A percentile compares a stretch with the other conserved stretches of the same genome.
These are phyloP conservation scores for Zaprionus ornatus DNA, from an alignment of 1,140 invertebrate species.

Conservation along the genomic window DNA sequence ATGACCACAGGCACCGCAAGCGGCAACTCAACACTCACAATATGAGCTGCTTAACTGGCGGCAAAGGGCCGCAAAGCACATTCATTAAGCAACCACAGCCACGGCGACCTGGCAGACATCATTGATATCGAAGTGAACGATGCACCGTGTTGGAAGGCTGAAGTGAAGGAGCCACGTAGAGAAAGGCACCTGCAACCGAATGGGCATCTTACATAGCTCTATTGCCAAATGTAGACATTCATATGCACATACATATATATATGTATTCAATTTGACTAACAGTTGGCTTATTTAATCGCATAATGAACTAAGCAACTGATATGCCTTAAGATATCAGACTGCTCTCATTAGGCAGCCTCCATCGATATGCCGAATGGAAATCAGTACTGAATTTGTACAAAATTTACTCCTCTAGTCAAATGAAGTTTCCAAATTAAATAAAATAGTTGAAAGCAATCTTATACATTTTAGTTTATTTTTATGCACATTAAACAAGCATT, in stretches of 20 bases:
- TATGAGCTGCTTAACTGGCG: constrained; percentile 33
- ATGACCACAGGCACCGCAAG: constrained; percentile 37
- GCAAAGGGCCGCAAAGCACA: constrained; percentile 44
- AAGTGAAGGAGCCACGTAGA: constrained; percentile 7
- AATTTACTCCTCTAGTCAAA: too few species aligned
- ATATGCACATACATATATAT: background rate
- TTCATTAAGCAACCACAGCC: constrained; percentile 65
- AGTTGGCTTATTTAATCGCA: background rate
- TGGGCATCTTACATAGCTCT: too few species aligned
- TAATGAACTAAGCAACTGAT: constrained; percentile 11
- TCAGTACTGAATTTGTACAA: background rate
- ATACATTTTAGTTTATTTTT: too few species aligned
- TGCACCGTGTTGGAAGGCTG: background rate
- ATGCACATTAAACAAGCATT: background rate
- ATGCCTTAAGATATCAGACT: background rate
- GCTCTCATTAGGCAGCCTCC: background rate
- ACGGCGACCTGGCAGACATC: constrained; percentile 21
- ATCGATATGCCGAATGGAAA: background rate
- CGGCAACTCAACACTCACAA: constrained; percentile 47
- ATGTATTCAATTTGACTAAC: constrained; percentile 1
- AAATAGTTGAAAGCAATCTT: too few species aligned
- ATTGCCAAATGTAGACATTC: background rate
- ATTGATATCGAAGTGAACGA: constrained; percentile 9
- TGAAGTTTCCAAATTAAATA: too few species aligned
- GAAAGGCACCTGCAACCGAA: background rate